Evolutionary conservation across 2,113 vertebrate genomes (phyloP).

Genomic region (Calidris pygmaea): DNA sequence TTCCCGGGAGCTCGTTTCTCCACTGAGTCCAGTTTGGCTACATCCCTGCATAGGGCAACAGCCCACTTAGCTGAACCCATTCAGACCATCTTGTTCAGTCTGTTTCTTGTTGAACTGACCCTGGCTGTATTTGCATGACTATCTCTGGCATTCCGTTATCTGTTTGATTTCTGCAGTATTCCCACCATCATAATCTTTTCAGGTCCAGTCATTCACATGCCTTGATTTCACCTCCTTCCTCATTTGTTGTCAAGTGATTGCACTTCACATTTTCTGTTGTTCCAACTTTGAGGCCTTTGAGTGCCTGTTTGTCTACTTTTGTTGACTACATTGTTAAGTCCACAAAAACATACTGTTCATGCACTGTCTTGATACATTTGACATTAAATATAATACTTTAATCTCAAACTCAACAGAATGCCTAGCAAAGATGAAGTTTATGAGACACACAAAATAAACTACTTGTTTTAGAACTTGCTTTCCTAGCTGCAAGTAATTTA

Average conservation of each 20-base stretch:
- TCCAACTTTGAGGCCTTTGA: background rate
- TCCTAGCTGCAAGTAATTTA: background rate
- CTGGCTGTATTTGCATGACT: background rate
- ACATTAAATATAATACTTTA: background rate
- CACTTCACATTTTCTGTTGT: background rate
- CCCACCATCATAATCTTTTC: background rate
- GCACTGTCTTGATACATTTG: background rate
- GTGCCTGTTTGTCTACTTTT: background rate
- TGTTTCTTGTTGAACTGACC: background rate
- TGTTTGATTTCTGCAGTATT: background rate
- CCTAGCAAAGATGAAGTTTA: background rate
- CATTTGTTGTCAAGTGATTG: background rate
- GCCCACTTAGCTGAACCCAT: background rate
- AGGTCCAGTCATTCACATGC: background rate
- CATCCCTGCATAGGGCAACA: background rate
- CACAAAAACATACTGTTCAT: background rate
- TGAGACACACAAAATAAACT: background rate
- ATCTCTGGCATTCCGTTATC: background rate
- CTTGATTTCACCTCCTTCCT: background rate
- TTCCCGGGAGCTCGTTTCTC: background rate
- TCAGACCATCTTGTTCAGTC: background rate
- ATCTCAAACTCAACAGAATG: background rate
- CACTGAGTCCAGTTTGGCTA: background rate
- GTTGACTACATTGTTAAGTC: background rate
- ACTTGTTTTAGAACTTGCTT: background rate